Percentiles rank a stretch among this genome's conserved stretches.
phyloP scores from a whole-genome alignment of 92 coral and sea anemone species.

The Zoanthus solanderi region DNA sequence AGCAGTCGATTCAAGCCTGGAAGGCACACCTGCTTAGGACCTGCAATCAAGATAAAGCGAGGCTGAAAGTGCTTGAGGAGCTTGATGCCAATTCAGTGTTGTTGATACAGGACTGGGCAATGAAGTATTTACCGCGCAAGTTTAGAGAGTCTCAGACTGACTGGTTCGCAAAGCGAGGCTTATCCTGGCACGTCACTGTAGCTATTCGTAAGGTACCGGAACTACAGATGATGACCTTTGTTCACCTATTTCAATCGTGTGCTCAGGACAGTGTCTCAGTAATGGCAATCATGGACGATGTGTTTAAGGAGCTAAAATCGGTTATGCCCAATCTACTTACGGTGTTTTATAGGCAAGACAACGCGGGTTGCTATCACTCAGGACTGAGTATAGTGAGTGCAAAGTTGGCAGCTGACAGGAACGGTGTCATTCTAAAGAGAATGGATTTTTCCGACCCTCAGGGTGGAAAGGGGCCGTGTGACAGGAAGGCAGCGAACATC shows the following conservation, averaged over 20 bases:
- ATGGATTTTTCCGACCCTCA: conserved; percentile 43
- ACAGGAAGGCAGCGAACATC: conserved; percentile 29
- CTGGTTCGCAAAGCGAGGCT: conserved; percentile 36
- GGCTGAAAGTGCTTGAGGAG: conserved; percentile 14
- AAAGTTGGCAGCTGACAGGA: conserved; percentile 10
- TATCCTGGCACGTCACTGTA: conserved; percentile 38
- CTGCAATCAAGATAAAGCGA: conserved; percentile 28
- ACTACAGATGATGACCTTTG: conserved; percentile 44
- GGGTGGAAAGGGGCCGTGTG: conserved; percentile 42
- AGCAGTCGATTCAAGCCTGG: conserved; percentile 18
- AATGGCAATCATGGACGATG: conserved; percentile 27
- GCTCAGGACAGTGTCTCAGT: conserved; percentile 29
- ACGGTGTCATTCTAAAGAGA: not conserved
- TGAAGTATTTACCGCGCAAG: conserved; percentile 25
- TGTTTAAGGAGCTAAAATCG: conserved; percentile 23
- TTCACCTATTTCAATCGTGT: conserved; percentile 30
- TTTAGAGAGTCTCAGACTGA: conserved; percentile 28
- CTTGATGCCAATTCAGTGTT: conserved; percentile 24
- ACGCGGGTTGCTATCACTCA: conserved; percentile 36
- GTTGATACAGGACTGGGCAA: conserved; percentile 37
- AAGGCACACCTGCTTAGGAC: conserved; percentile 38
- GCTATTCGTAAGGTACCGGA: conserved; percentile 30
- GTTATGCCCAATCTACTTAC: conserved; percentile 4
- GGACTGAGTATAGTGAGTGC: conserved; percentile 27
- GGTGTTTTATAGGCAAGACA: conserved; percentile 35